phyloP scores from a whole-genome alignment of 2,113 vertebrate genomes.

The Phalacrocorax brasilianus region DNA sequence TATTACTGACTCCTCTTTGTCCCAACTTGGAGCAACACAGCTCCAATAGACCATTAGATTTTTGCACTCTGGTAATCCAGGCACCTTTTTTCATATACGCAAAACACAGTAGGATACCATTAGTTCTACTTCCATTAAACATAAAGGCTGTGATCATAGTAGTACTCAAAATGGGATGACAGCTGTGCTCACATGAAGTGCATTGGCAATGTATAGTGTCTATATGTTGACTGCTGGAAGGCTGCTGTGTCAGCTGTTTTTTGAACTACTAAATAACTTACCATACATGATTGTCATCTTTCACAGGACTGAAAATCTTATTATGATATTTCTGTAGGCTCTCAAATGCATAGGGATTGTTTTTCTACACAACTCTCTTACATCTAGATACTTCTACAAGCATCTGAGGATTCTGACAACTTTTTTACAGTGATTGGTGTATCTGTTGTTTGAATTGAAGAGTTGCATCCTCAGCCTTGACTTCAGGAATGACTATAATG shows the following conservation, averaged over 20 bases:
- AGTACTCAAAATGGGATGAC: not conserved
- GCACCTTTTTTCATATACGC: not conserved
- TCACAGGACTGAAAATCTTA: not conserved
- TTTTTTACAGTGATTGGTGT: too few species aligned
- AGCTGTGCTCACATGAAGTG: not conserved
- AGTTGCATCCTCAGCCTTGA: not conserved
- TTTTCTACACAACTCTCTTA: not conserved
- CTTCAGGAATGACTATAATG: not conserved
- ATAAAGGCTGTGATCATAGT: not conserved
- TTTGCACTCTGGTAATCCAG: not conserved
- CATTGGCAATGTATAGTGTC: too few species aligned
- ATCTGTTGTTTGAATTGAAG: not conserved
- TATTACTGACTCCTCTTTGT: not conserved
- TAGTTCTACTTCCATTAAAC: not conserved
- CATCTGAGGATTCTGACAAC: not conserved
- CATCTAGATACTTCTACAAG: not conserved
- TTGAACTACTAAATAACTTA: not conserved
- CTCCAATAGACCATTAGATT: not conserved
- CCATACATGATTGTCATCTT: not conserved
- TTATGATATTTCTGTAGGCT: not conserved
- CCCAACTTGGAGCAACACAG: not conserved
- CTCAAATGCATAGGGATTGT: not conserved
- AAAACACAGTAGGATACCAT: not conserved
- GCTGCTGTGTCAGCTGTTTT: not conserved
- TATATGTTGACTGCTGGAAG: accelerated